Conservation (phyloP, 2,888 invertebrate genomes). For the Scelioninae gen. 2 region DNA sequence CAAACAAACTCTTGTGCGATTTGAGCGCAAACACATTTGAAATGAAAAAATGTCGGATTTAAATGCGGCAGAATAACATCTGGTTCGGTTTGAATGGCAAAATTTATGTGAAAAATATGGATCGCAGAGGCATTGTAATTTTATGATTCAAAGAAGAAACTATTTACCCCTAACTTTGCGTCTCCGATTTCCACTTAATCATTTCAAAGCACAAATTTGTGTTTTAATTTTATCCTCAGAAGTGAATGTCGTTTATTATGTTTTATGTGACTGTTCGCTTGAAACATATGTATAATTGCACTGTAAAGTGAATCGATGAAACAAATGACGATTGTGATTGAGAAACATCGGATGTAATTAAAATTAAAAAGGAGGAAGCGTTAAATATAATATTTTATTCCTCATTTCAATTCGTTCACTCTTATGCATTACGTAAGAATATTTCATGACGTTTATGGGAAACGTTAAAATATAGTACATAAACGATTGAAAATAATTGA, state of each 20-base stretch:
- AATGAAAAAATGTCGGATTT: too few species aligned
- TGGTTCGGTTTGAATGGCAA: neutral
- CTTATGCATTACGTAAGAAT: too few species aligned
- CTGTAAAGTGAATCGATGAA: neutral
- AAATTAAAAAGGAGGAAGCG: neutral
- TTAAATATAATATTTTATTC: neutral
- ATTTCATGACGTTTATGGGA: too few species aligned
- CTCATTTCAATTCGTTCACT: too few species aligned
- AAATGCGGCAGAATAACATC: neutral
- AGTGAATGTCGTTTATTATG: conserved; percentile 8
- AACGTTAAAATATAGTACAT: too few species aligned
- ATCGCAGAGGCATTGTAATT: conserved; percentile 15
- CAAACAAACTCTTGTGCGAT: too few species aligned
- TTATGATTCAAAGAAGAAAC: conserved; percentile 33
- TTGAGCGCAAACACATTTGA: too few species aligned
- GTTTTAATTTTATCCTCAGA: conserved; percentile 14
- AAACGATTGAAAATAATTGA: too few species aligned
- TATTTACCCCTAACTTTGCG: conserved; percentile 7
- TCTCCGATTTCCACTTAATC: conserved; percentile 24
- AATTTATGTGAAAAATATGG: conserved; percentile 1
- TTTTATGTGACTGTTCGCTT: conserved; percentile 13
- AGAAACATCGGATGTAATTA: neutral
- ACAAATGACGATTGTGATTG: neutral
- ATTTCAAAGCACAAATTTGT: conserved; percentile 3
- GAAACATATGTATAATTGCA: conserved; percentile 4